Percentiles rank a stretch among this genome's conserved stretches.
phyloP scores from a whole-genome alignment of 2,113 vertebrate species.

The Trachemys scripta region DNA sequence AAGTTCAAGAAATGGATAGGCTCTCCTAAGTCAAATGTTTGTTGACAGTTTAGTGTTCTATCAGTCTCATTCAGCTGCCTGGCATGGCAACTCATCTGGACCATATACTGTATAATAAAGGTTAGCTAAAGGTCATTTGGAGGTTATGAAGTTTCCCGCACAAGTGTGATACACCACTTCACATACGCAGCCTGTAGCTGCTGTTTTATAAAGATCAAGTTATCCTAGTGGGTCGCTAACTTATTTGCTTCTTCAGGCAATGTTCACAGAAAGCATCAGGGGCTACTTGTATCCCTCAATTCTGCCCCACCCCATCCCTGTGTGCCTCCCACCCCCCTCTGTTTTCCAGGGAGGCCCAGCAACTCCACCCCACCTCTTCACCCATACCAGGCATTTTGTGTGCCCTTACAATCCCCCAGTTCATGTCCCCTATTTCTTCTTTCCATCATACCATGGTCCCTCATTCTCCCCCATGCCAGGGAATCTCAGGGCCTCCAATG shows the following conservation, averaged over 20 bases:
- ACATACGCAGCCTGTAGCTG: not conserved
- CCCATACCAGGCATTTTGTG: not conserved
- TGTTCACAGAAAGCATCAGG: not conserved
- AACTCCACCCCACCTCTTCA: not conserved
- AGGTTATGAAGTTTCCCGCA: not conserved
- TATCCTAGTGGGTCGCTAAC: not conserved
- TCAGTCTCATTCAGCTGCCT: not conserved
- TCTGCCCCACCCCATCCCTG: not conserved
- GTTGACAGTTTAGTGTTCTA: not conserved
- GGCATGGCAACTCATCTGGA: fast-evolving
- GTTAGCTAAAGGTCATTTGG: not conserved
- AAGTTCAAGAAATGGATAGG: not conserved
- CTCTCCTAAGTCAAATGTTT: not conserved
- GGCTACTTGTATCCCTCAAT: not conserved
- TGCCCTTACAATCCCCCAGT: not conserved
- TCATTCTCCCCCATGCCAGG: not conserved
- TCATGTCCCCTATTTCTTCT: not conserved
- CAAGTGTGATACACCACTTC: not conserved
- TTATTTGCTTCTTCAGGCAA: not conserved
- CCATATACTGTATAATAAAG: not conserved
- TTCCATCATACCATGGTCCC: not conserved
- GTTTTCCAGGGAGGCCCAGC: not conserved
- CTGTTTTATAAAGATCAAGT: not conserved
- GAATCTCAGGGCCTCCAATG: not conserved
- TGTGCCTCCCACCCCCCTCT: not conserved